Evolutionary conservation across 2,113 vertebrate genomes (phyloP).

Genomic region (Mustela nigripes): DNA sequence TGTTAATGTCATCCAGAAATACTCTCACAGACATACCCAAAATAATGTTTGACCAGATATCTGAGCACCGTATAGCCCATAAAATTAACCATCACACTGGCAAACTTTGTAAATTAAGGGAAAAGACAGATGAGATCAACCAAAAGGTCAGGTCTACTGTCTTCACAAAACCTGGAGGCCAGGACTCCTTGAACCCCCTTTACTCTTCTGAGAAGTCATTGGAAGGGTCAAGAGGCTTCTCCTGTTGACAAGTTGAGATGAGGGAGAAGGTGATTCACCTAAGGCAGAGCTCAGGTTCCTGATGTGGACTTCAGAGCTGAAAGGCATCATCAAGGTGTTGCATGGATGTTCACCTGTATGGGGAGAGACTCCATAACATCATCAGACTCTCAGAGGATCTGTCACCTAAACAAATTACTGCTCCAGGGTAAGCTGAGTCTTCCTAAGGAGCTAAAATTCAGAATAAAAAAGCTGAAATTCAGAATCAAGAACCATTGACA

Average conservation of each 20-base stretch:
- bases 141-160: background rate
- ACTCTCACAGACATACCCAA: background rate
- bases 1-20: slow-evolving; percentile 13
- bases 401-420: background rate
- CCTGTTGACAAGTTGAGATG: background rate
- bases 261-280: background rate
- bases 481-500: background rate
- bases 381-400: background rate
- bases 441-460: background rate
- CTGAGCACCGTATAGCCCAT: background rate
- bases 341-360: background rate
- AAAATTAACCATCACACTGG: background rate
- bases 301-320: background rate
- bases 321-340: background rate
- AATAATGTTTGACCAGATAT: background rate
- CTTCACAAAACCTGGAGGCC: background rate
- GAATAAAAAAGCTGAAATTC: background rate
- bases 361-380: background rate
- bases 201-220: background rate
- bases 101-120: background rate
- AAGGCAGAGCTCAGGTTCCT: background rate
- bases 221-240: background rate
- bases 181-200: background rate
- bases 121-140: background rate
- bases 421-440: background rate